Conservation (phyloP, 2,888 invertebrate genomes). For the Polymixis lichenea region DNA sequence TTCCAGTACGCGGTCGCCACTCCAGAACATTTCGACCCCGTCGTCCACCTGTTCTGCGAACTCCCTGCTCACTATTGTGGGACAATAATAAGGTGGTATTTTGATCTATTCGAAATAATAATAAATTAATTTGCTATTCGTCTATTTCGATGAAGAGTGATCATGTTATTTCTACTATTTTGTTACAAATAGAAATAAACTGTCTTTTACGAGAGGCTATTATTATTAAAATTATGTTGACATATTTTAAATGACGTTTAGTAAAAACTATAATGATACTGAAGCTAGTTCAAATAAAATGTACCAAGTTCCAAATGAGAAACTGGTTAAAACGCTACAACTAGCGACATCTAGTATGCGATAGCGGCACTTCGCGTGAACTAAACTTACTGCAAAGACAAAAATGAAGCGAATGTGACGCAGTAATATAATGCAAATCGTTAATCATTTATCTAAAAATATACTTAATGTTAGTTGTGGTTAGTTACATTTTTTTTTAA, state of each 20-base stretch:
- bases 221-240: not conserved
- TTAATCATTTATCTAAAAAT: not conserved
- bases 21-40: too few relatives aligned
- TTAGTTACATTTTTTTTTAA: not conserved
- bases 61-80: too few relatives aligned
- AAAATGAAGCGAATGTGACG: not conserved
- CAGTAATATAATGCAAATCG: not conserved
- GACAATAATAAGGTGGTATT: too few relatives aligned
- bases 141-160: not conserved
- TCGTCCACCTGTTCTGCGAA: too few relatives aligned
- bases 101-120: too few relatives aligned
- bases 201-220: too few relatives aligned
- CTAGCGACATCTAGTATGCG: slow-evolving; percentile 79
- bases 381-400: not conserved
- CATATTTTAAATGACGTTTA: too few relatives aligned
- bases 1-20: too few relatives aligned
- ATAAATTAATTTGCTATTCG: too few relatives aligned
- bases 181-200: not conserved
- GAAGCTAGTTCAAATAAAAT: not conserved
- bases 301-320: not conserved
- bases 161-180: not conserved
- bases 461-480: not conserved
- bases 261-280: too few relatives aligned
- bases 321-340: slow-evolving; percentile 62
- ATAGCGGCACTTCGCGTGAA: slow-evolving; percentile 75